Percentiles rank a stretch among this genome's conserved stretches.
phyloP scores from a whole-genome alignment of 2,113 vertebrate species.

The Ptilonorhynchus violaceus region DNA sequence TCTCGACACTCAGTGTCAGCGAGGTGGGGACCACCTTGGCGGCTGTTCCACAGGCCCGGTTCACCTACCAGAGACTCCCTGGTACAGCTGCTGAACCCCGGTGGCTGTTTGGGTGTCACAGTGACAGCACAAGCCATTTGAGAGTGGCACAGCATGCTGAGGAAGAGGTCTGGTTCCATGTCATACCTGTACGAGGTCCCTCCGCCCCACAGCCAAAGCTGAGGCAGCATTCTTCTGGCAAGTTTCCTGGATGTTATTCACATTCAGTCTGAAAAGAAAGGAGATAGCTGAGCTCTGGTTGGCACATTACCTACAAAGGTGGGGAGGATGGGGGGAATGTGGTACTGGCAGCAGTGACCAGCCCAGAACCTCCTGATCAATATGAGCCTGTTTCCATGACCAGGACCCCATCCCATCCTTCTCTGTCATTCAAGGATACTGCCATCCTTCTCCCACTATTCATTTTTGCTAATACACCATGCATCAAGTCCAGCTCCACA shows the following conservation, averaged over 20 bases:
- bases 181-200: conserved; percentile 91
- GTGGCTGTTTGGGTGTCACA: background rate
- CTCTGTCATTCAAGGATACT: background rate
- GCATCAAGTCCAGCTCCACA: background rate
- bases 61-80: background rate
- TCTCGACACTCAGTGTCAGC: background rate
- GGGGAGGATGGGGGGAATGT: background rate
- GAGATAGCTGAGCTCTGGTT: background rate
- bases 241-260: conserved; percentile 92
- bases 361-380: background rate
- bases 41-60: background rate
- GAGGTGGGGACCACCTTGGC: background rate
- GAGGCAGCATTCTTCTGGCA: conserved; percentile 94
- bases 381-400: fast-evolving
- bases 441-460: background rate
- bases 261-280: conserved; percentile 80
- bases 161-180: background rate
- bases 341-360: background rate
- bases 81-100: background rate
- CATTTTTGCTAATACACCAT: background rate
- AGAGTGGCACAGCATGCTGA: background rate
- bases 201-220: conserved; percentile 84
- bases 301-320: background rate
- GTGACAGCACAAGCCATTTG: background rate
- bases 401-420: background rate